Base-by-base conservation (phyloP, 1,140 invertebrate genomes). In the Drosophila elegans region DNA sequence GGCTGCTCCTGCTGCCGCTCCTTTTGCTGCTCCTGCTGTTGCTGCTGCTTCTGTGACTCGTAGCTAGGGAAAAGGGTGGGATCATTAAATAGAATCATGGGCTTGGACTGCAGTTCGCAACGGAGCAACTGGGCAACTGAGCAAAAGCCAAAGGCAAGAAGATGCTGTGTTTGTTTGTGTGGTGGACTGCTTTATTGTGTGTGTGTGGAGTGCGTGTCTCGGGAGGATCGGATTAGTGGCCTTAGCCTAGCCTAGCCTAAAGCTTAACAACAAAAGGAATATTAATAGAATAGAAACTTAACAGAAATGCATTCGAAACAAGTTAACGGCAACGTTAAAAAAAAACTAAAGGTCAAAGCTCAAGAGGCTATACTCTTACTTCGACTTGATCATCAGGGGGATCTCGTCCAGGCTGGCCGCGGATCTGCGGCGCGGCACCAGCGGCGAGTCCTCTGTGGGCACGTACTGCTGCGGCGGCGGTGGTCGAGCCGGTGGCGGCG, bases 401-500 rank as follows among this genome's bases (percentile, higher is more conserved):
- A 86, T 54, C 69, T 90, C 80, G 45, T 88, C 90, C 71, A 91
- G 66, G 61, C 85, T 91, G 52, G 52, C 41, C 13, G 71, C 76
- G 16, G 90, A 90, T 42, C 77, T 52, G 41, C 77, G 81, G 5
- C 82, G 77, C 25, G 71, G 67, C 64, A 72, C 67, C 57, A 91
- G 44, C n/a, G 82, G 83, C 42, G 82, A 89, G 29, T 86, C 90
- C 66, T 81, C 85, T 4, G 71, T 90, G 12, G 90, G 90, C 34
- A 74, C 78, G 38, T 91, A 91, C 49, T 82, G 72, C 46, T 74
- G 71, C 0, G 90, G 90, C 12, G 90, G 90, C 46, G 82, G 85
- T 36, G 80, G 83, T 0, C 83, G 68, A 38, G 82, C 90, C 16
- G 93, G 51, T 46, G 91, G 91, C 90, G 93, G 44, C 57, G 93